Evolutionary conservation across 2,888 invertebrate species (phyloP).

Genomic region (Cosmia pyralina): DNA sequence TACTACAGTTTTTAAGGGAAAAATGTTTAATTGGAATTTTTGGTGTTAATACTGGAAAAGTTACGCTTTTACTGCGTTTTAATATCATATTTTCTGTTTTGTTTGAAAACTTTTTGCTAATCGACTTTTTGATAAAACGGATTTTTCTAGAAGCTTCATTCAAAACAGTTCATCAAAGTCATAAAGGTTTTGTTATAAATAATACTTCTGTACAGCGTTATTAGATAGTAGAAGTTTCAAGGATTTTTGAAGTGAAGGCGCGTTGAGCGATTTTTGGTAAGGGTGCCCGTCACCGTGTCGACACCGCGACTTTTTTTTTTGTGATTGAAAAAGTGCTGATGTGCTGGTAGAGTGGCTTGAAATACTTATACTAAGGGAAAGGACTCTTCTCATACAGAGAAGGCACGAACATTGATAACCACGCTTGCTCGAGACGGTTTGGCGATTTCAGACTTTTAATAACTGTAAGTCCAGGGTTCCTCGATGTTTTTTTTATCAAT

Average conservation of each 20-base stretch:
- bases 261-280: too few species aligned
- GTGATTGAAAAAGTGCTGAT: too few species aligned
- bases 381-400: not conserved
- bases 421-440: not conserved
- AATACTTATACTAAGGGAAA: not conserved
- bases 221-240: not conserved
- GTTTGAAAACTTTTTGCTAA: conserved; percentile 21
- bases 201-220: not conserved
- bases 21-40: conserved; percentile 36
- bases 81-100: conserved; percentile 9
- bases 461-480: not conserved
- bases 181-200: not conserved
- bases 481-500: too few species aligned
- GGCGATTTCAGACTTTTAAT: not conserved
- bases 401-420: not conserved
- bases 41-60: conserved; percentile 34
- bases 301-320: too few species aligned
- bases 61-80: conserved; percentile 25
- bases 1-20: conserved; percentile 36
- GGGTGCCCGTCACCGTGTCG: too few species aligned
- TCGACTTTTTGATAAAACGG: not conserved
- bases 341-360: not conserved
- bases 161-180: too few species aligned
- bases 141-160: conserved; percentile 10
- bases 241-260: too few species aligned